A percentile compares a stretch with the other conserved stretches of the same genome.
Evolutionary conservation across 1,140 invertebrate genomes (phyloP).

Genomic region (Achroia grisella): DNA sequence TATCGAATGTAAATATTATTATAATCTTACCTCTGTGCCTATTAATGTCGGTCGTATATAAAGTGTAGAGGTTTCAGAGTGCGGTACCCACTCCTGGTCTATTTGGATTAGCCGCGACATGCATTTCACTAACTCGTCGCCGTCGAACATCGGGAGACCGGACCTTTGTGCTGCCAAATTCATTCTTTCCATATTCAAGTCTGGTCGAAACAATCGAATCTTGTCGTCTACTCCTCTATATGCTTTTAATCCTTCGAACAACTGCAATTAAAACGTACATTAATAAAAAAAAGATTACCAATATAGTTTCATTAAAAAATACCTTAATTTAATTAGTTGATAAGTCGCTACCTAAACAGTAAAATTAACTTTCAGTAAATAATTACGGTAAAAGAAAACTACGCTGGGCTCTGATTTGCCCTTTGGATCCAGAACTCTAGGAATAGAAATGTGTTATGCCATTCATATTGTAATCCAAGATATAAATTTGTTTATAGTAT

Average conservation of each 20-base stretch:
- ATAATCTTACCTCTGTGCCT: constrained; percentile 91
- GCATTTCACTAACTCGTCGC: constrained; percentile 90
- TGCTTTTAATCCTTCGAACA: constrained; percentile 99
- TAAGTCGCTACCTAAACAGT: no score
- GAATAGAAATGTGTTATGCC: no score
- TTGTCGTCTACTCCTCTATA: constrained; percentile 95
- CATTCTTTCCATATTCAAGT: constrained; percentile 97
- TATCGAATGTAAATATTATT: constrained; percentile 1
- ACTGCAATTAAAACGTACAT: constrained; percentile 78
- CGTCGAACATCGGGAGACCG: constrained; percentile 94
- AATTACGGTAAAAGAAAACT: no score
- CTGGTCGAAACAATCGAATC: constrained; percentile 95
- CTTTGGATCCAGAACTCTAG: no score
- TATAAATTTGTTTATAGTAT: constrained; percentile 1
- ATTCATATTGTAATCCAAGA: background rate
- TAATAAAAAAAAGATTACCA: no score
- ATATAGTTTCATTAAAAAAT: no score
- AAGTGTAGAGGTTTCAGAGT: constrained; percentile 89
- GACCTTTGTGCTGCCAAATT: constrained; percentile 86
- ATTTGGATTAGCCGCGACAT: constrained; percentile 90
- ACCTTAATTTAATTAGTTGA: no score
- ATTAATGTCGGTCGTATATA: constrained; percentile 98
- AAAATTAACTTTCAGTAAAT: no score
- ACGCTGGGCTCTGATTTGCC: no score
- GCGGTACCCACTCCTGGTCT: constrained; percentile 98